These are phyloP conservation scores for Aphis craccivora DNA, from an alignment of 1,140 invertebrate genomes.

Conservation along the genomic window DNA sequence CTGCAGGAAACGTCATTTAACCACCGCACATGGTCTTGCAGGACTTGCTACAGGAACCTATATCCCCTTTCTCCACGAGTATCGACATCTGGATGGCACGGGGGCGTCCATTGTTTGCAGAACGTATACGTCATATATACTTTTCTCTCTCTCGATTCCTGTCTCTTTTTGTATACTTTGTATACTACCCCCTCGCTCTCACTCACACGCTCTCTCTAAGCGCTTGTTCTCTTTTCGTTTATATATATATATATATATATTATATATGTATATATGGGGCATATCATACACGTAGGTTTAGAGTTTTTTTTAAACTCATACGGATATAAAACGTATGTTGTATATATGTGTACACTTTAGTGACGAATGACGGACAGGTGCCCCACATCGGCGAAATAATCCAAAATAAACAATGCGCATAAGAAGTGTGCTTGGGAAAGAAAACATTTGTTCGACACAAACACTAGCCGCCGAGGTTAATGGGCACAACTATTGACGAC, in stretches of 20 bases:
- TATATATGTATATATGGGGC: neutral
- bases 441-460: slow-evolving; percentile 56
- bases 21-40: slow-evolving; percentile 27
- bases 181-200: neutral
- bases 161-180: neutral
- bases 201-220: neutral
- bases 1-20: slow-evolving; percentile 58
- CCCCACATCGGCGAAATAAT: slow-evolving; percentile 50
- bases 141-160: neutral
- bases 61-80: slow-evolving; percentile 35
- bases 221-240: slow-evolving; percentile 28
- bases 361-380: slow-evolving; percentile 56
- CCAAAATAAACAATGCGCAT: slow-evolving; percentile 53
- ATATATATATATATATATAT: neutral
- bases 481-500: slow-evolving; percentile 41
- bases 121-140: slow-evolving; percentile 24
- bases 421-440: slow-evolving; percentile 57
- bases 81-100: slow-evolving; percentile 57
- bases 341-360: neutral
- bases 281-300: neutral
- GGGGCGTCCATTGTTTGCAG: slow-evolving; percentile 57
- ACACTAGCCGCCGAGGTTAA: slow-evolving; percentile 31
- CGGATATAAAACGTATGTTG: neutral
- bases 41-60: slow-evolving; percentile 19
- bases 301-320: neutral